Base-by-base conservation (phyloP, 2,888 invertebrate species). In the Alcis repandata region DNA sequence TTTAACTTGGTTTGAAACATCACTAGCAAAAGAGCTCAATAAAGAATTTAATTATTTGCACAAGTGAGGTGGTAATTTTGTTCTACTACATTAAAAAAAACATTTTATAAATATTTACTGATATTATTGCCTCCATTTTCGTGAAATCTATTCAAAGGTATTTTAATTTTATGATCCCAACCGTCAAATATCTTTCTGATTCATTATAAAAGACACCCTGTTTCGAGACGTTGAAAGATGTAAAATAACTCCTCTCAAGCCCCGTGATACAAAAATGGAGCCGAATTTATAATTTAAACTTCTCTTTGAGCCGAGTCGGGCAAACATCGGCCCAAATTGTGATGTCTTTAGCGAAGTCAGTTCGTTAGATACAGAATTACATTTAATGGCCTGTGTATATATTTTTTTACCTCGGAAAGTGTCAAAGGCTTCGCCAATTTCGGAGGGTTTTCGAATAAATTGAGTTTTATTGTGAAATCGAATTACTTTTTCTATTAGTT, bases 281-380 rank as follows among this genome's bases (percentile, higher is more conserved):
- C 36, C 33, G 17, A 60, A 58, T 54, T 63, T 60, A 68, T 67
- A 64, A 68, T 63, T 67, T 60, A 58, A 67, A 70, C 49, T 60
- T 68, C 60, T 45, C 65, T 68, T 65, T 57, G 65, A 68, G 67
- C 46, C 63, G 60, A 54, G 68, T 53, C 52, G 41, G 41, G 71
- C 60, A 67, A 67, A 73, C 71, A 69, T 60, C 64, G 60, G 22
- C 65, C 58, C 45, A 68, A 68, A 68, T 68, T 68, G 69, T 64
- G 72, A 71, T 68, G 64, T 69, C 62, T 67, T 71, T 61, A 71
- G 64, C 63, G 66, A 45, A 65, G 66, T 64, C 73, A 67, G 62
- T 73, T 73, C 73, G 71, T 73, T 73, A 73, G 38, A 60, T 71
- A 38, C 53, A 13, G 38, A 65, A 65, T 46, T 46, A 52, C 43